Evolutionary conservation across 1,140 invertebrate genomes (phyloP).

Genomic region (Bombus sylvicola): DNA sequence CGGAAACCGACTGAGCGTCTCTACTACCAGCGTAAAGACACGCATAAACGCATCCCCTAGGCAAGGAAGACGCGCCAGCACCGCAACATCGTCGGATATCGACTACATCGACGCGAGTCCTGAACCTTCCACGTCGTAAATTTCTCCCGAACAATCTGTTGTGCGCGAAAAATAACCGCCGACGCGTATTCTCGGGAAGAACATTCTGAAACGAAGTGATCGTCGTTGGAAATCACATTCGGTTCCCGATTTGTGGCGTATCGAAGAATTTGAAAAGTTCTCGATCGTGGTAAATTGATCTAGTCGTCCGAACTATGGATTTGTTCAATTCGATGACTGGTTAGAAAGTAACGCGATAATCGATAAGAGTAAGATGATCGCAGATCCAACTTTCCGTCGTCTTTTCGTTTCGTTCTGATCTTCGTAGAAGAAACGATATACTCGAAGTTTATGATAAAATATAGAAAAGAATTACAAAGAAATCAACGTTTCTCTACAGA

Average conservation of each 20-base stretch:
- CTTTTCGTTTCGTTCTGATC: neutral
- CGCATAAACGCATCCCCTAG: constrained; percentile 71
- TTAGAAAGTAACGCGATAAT: constrained; percentile 6
- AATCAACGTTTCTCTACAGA: neutral
- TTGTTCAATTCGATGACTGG: neutral
- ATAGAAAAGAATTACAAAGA: neutral
- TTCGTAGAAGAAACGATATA: neutral
- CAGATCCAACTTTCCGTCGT: neutral
- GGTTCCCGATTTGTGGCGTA: neutral
- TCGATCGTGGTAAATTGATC: neutral
- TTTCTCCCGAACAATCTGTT: neutral
- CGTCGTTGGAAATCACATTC: neutral
- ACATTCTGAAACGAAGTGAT: neutral
- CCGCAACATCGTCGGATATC: constrained; percentile 70
- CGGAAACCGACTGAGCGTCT: constrained; percentile 69
- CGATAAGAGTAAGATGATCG: neutral
- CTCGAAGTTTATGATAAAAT: neutral
- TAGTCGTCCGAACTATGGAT: neutral
- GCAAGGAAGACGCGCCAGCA: constrained; percentile 61
- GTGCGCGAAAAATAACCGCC: too few relatives aligned
- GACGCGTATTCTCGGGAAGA: too few relatives aligned
- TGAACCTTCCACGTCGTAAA: constrained; percentile 76
- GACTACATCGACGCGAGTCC: constrained; percentile 79
- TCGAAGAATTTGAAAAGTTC: neutral
- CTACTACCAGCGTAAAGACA: constrained; percentile 71